Evolutionary conservation across 2,797 vertebrate genomes (phyloP).

Genomic region (Limosa lapponica): DNA sequence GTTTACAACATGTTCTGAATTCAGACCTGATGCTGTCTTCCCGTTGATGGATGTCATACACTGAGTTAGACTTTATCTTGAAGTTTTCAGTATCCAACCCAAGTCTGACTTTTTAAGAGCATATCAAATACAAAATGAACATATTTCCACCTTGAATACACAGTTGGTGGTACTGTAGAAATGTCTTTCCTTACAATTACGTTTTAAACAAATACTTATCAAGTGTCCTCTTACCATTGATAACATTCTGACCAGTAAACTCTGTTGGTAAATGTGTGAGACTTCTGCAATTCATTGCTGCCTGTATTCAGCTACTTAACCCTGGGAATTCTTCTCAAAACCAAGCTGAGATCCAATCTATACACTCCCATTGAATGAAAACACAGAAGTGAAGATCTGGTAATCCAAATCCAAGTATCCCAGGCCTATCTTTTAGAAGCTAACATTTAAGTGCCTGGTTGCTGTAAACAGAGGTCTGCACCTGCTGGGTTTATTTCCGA

Average conservation of each 20-base stretch:
- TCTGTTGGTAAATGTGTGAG: rapidly evolving
- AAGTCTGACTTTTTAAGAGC: neutral
- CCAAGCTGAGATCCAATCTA: neutral
- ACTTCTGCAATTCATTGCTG: neutral
- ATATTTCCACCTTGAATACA: neutral
- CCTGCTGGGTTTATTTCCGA: conserved; percentile 10
- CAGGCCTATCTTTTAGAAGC: neutral
- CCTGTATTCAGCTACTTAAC: neutral
- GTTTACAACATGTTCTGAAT: neutral
- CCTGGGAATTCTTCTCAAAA: neutral
- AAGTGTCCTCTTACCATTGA: neutral
- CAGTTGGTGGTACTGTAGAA: neutral
- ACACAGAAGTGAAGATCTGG: neutral
- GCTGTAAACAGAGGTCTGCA: neutral
- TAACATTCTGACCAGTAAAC: neutral
- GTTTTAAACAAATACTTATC: neutral
- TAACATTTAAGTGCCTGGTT: neutral
- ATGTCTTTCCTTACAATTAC: neutral
- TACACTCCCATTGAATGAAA: neutral
- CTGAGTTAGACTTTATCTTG: neutral
- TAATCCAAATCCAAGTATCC: neutral
- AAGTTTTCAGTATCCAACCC: neutral
- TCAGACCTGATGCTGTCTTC: neutral
- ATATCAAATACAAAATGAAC: neutral
- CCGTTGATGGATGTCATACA: rapidly evolving